These are phyloP conservation scores for Plagodis pulveraria DNA, from an alignment of 2,888 invertebrate species.

Conservation along the genomic window DNA sequence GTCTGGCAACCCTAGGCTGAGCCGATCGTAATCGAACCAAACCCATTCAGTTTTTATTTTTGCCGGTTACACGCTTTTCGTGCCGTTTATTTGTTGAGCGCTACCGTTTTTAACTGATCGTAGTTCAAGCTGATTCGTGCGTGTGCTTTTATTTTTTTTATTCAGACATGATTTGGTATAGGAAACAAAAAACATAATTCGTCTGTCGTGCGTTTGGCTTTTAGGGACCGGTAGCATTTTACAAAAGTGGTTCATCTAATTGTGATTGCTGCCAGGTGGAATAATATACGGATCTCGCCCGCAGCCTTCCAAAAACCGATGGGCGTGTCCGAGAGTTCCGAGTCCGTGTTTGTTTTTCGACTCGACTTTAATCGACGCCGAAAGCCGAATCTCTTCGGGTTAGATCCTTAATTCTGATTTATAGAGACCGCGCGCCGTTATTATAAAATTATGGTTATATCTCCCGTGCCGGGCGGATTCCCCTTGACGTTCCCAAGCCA, in stretches of 20 bases:
- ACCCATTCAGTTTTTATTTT: slow-evolving; percentile 62
- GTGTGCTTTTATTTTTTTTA: slow-evolving; percentile 58
- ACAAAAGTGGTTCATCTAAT: slow-evolving; percentile 60
- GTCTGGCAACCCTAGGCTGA: too few relatives aligned
- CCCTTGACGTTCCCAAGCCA: slow-evolving; percentile 69
- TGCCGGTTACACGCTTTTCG: slow-evolving; percentile 49
- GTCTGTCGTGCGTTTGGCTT: slow-evolving; percentile 30
- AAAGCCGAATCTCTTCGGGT: slow-evolving; percentile 67
- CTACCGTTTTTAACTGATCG: slow-evolving; percentile 70
- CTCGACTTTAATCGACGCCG: slow-evolving; percentile 71
- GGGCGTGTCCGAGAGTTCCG: slow-evolving; percentile 56
- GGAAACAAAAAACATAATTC: slow-evolving; percentile 30
- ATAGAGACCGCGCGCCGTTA: slow-evolving; percentile 74
- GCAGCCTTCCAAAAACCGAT: slow-evolving; percentile 53
- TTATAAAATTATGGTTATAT: slow-evolving; percentile 69
- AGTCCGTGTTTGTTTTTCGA: slow-evolving; percentile 76
- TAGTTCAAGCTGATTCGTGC: slow-evolving; percentile 65
- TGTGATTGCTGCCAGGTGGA: slow-evolving; percentile 61
- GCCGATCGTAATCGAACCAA: slow-evolving; percentile 34
- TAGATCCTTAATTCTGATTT: slow-evolving; percentile 80
- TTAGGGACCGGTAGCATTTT: slow-evolving; percentile 61
- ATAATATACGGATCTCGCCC: slow-evolving; percentile 56
- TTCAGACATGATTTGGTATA: slow-evolving; percentile 35
- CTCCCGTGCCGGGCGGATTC: slow-evolving; percentile 61
- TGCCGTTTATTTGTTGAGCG: slow-evolving; percentile 61